A percentile compares a stretch with the other conserved stretches of the same genome.
Conservation (phyloP, 2,888 invertebrate species). For the Scaptomyza tumidula region DNA sequence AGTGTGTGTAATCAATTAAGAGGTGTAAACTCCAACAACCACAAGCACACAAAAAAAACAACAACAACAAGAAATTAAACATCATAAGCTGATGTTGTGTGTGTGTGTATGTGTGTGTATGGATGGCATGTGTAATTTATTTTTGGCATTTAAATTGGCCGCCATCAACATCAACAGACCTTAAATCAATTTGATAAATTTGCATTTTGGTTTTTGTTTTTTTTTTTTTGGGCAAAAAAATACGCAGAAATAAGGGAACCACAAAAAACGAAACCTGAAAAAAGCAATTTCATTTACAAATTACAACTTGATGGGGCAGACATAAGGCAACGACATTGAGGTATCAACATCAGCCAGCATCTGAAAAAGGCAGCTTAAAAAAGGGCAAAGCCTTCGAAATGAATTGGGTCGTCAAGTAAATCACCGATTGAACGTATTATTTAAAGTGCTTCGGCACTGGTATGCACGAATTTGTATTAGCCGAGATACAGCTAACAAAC, state of each 20-base stretch:
- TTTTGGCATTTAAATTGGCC: conserved; percentile 71
- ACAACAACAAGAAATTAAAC: conserved; percentile 16
- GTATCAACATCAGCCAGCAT: not conserved
- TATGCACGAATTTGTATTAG: conserved; percentile 17
- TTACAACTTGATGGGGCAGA: conserved; percentile 67
- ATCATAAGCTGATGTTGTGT: conserved; percentile 3
- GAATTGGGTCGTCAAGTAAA: conserved; percentile 33
- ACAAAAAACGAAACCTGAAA: conserved; percentile 33
- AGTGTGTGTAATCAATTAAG: conserved; percentile 27
- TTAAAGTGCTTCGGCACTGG: conserved; percentile 5
- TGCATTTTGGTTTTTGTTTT: conserved; percentile 68
- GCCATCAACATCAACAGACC: conserved; percentile 54
- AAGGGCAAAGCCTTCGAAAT: conserved; percentile 27
- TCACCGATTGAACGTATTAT: conserved; percentile 46
- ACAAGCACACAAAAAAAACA: conserved; percentile 8
- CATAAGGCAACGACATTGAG: conserved; percentile 8
- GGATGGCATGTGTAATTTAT: conserved; percentile 72
- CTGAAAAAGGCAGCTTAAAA: conserved; percentile 3
- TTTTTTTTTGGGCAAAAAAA: conserved; percentile 38
- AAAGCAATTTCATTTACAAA: conserved; percentile 75
- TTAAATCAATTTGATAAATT: conserved; percentile 75
- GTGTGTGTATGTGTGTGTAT: conserved; percentile 23
- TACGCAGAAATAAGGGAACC: conserved; percentile 18
- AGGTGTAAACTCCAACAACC: conserved; percentile 38
- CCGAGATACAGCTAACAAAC: conserved; percentile 18